Evolutionary conservation across 2,113 vertebrate genomes (phyloP).

Genomic region (Maylandia zebra): DNA sequence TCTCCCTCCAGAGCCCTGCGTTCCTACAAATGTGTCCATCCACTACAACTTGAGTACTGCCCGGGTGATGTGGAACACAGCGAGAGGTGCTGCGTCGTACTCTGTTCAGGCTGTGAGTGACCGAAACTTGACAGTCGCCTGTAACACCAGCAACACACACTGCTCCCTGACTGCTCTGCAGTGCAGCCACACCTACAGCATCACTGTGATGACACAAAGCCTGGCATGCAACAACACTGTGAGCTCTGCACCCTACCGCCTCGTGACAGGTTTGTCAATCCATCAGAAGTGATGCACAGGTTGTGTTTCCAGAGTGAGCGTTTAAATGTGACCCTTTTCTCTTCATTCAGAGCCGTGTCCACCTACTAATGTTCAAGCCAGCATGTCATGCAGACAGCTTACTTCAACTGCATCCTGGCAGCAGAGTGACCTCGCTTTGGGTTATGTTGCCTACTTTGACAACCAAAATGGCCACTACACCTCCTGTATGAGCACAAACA

Average conservation of each 20-base stretch:
- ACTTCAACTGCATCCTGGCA: conserved; percentile 54
- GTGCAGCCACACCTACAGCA: conserved; percentile 59
- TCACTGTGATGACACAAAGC: conserved; percentile 54
- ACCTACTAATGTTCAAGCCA: conserved; percentile 40
- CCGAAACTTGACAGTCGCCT: conserved; percentile 17
- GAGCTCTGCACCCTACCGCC: not conserved
- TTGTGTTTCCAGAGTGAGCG: not conserved
- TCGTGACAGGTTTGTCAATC: conserved; percentile 55
- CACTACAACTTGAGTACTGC: conserved; percentile 20
- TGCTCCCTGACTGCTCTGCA: conserved; percentile 44
- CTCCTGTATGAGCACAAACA: conserved; percentile 8
- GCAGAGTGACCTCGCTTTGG: conserved; percentile 32
- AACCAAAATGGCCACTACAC: not conserved
- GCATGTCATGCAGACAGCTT: conserved; percentile 29
- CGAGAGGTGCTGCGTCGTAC: conserved; percentile 39
- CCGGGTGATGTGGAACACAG: conserved; percentile 36
- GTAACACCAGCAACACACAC: conserved; percentile 36
- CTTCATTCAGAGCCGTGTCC: conserved; percentile 58
- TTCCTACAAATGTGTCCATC: conserved; percentile 30
- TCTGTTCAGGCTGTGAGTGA: conserved; percentile 40
- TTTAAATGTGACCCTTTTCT: not conserved
- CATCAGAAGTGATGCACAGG: not conserved
- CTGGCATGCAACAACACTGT: conserved; percentile 20
- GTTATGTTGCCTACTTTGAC: conserved; percentile 46
- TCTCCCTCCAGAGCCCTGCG: conserved; percentile 50